phyloP scores from a whole-genome alignment of 2,113 vertebrate genomes.

The Ciconia boyciana region DNA sequence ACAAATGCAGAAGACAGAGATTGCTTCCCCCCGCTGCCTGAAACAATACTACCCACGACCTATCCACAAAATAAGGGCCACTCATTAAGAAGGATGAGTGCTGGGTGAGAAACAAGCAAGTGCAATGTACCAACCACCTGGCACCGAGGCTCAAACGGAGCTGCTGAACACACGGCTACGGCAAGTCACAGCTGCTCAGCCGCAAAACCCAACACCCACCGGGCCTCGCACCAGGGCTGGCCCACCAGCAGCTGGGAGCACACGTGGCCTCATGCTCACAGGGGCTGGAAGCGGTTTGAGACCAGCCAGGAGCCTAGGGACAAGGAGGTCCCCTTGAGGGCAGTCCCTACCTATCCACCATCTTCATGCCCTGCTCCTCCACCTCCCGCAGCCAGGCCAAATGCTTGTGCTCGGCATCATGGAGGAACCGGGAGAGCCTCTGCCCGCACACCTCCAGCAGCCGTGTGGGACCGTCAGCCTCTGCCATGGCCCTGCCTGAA shows the following conservation, averaged over 20 bases:
- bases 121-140: fast-evolving
- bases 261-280: fast-evolving
- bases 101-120: fast-evolving
- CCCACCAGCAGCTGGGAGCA: not conserved
- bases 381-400: conserved; percentile 91
- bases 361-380: conserved; percentile 84
- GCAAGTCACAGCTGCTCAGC: fast-evolving
- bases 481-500: conserved; percentile 57
- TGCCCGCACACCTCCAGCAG: conserved; percentile 80
- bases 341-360: conserved; percentile 83
- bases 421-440: conserved; percentile 78
- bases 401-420: conserved; percentile 76
- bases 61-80: fast-evolving
- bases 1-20: not conserved
- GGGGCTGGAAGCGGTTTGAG: fast-evolving
- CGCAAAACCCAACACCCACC: fast-evolving
- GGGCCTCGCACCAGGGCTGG: fast-evolving
- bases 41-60: fast-evolving
- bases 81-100: fast-evolving
- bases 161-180: fast-evolving
- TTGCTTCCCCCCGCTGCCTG: fast-evolving
- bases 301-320: not conserved
- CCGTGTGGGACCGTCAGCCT: conserved; percentile 38
- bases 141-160: fast-evolving
- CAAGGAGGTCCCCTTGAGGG: fast-evolving